These are phyloP conservation scores for Teleopsis dalmanni DNA, from an alignment of 1,140 invertebrate genomes.

Conservation along the genomic window DNA sequence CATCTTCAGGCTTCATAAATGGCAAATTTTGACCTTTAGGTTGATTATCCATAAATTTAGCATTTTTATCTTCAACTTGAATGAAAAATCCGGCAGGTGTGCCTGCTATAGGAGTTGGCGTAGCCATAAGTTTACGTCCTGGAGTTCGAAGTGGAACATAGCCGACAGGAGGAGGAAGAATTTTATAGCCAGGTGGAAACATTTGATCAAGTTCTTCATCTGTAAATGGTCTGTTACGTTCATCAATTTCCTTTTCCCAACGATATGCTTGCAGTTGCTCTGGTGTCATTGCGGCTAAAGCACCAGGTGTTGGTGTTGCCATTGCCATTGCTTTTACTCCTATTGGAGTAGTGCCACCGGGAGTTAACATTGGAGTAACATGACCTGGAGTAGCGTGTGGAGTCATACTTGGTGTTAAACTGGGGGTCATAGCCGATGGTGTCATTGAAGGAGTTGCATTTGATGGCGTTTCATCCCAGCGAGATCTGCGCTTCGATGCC, in stretches of 20 bases:
- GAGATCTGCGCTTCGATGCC: slow-evolving; percentile 81
- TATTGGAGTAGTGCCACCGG: slow-evolving; percentile 75
- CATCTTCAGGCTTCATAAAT: slow-evolving; percentile 99
- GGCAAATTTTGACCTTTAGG: slow-evolving; percentile 90
- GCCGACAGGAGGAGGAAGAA: slow-evolving; percentile 88
- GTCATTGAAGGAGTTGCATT: slow-evolving; percentile 60
- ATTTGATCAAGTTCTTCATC: slow-evolving; percentile 97
- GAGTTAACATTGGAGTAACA: slow-evolving; percentile 54
- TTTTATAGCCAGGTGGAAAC: slow-evolving; percentile 97
- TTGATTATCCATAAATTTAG: slow-evolving; percentile 91
- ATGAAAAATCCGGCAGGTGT: slow-evolving; percentile 95
- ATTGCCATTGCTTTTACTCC: slow-evolving; percentile 96
- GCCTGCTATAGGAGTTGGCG: slow-evolving; percentile 91
- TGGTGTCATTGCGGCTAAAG: slow-evolving; percentile 95
- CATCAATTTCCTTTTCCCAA: slow-evolving; percentile 99
- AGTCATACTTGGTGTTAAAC: slow-evolving; percentile 59
- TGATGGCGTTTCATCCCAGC: slow-evolving; percentile 97
- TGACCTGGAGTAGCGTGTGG: slow-evolving; percentile 56
- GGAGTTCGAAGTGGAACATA: slow-evolving; percentile 97
- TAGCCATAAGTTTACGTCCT: slow-evolving; percentile 91
- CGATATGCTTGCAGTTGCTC: slow-evolving; percentile 96
- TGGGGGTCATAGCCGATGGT: slow-evolving; percentile 64
- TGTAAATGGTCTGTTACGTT: slow-evolving; percentile 88
- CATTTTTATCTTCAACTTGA: slow-evolving; percentile 72
- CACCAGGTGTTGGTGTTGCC: slow-evolving; percentile 93